Base-by-base conservation (phyloP, 2,797 vertebrate species). In the Numenius phaeopus region DNA sequence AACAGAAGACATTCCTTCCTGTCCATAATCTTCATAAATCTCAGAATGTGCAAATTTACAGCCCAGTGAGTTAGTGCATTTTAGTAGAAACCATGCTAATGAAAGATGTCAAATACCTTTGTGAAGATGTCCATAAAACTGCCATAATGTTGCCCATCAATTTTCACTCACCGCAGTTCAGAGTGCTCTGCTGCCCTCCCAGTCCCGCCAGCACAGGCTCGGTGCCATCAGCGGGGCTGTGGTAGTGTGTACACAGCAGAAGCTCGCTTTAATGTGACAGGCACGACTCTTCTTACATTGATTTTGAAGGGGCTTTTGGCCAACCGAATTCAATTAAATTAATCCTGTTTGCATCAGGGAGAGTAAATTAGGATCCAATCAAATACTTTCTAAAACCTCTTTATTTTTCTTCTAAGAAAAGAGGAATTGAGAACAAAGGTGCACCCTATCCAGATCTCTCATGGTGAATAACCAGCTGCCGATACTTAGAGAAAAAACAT, bases 101-200 rank as follows among this genome's bases (percentile, higher is more conserved):
- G 80, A 94, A 84, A 86, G 73, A 83, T 76, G 73, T 82, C 88
- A 92, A 81, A 96, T 83, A 94, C 50, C 62, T 94, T 83, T 90
- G 77, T 94, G 86, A 91, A 96, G 85, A 81, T 24, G 58, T 79
- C 73, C 77, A 67, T 88, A 81, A 92, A 94, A 55, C 82, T 85
- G 90, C 80, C 83, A 72, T 50, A 76, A 40, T 2, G 2, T 20
- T 90, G 58, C 58, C 65, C 88, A 55, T 81, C 73, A 76, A 66
- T 90, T 81, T 83, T 87, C 65, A 72, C 58, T 95, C 85, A n/a
- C 47, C 58, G 44, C 64, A 83, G 57, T 11, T 19, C 2, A 37
- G 39, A 67, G 84, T 11, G 6, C 22, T 44, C 44, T 52, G 39
- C 73, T 92, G 80, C 58, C n/a, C 79, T 86, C 57, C 65, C 44